Conservation (phyloP, 2,113 vertebrate species). For the Carlito syrichta region DNA sequence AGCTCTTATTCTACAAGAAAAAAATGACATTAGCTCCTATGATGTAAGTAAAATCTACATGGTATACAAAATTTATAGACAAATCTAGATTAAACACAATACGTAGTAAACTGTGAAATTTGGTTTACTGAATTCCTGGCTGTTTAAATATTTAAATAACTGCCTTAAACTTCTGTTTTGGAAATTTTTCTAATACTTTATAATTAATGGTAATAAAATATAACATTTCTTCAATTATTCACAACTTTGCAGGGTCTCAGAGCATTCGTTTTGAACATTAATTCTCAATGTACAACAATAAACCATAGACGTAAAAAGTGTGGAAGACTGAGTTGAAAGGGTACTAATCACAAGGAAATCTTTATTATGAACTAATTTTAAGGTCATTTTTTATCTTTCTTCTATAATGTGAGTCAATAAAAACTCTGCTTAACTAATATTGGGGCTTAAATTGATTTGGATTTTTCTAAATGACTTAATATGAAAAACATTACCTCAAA, state of each 20-base stretch:
- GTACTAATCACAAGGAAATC: neutral
- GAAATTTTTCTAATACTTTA: neutral
- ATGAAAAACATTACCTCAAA: neutral
- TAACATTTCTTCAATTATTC: neutral
- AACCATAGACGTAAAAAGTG: neutral
- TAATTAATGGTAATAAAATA: neutral
- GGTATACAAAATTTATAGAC: neutral
- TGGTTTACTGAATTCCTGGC: neutral
- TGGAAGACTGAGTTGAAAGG: neutral
- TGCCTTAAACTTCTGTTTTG: neutral
- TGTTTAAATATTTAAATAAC: constrained; percentile 17
- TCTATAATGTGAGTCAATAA: neutral
- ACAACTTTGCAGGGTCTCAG: neutral
- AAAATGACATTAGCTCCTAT: neutral
- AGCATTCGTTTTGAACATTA: neutral
- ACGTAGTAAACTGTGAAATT: neutral
- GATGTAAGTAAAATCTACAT: neutral
- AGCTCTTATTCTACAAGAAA: no score
- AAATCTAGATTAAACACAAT: neutral
- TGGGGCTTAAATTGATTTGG: neutral
- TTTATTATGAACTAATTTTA: neutral
- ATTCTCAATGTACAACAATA: neutral
- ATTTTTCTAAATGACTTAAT: neutral
- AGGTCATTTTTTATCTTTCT: neutral
- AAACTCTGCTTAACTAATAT: neutral